Conservation (phyloP, 1,140 invertebrate genomes). For the Leptoteleia sp. region DNA sequence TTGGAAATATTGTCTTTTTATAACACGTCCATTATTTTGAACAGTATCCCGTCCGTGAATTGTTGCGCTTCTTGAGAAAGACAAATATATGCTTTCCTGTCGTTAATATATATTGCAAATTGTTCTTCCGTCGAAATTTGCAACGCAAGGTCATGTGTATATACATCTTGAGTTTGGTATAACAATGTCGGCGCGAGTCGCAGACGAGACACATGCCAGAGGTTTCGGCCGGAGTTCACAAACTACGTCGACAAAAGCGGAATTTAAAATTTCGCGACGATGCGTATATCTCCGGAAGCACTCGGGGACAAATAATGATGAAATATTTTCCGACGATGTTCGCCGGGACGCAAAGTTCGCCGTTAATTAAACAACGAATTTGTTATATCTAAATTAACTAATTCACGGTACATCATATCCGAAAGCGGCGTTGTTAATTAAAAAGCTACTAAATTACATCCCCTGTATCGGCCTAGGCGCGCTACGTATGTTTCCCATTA, state of each 20-base stretch:
- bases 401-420: slow-evolving; percentile 9
- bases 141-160: slow-evolving; percentile 20
- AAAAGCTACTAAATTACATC: slow-evolving; percentile 19
- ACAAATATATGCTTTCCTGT: too few relatives aligned
- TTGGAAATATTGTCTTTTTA: too few relatives aligned
- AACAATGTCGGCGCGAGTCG: slow-evolving; percentile 33
- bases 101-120: too few relatives aligned
- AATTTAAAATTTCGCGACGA: slow-evolving; percentile 49
- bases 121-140: slow-evolving; percentile 2
- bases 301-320: slow-evolving; percentile 41
- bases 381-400: slow-evolving; percentile 17
- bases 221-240: slow-evolving; percentile 51
- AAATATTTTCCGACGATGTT: slow-evolving; percentile 38
- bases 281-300: slow-evolving; percentile 10
- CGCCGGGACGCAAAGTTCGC: slow-evolving; percentile 1
- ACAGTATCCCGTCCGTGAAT: too few relatives aligned
- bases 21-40: too few relatives aligned
- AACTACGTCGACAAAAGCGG: slow-evolving; percentile 59
- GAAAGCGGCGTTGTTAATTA: slow-evolving; percentile 8
- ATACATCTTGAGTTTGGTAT: slow-evolving; percentile 33
- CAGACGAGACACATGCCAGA: slow-evolving; percentile 53
- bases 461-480: neutral
- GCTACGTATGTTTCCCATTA: neutral
- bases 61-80: too few relatives aligned
- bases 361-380: slow-evolving; percentile 27